Conservation (phyloP, 2,888 invertebrate species). For the Troides helena region DNA sequence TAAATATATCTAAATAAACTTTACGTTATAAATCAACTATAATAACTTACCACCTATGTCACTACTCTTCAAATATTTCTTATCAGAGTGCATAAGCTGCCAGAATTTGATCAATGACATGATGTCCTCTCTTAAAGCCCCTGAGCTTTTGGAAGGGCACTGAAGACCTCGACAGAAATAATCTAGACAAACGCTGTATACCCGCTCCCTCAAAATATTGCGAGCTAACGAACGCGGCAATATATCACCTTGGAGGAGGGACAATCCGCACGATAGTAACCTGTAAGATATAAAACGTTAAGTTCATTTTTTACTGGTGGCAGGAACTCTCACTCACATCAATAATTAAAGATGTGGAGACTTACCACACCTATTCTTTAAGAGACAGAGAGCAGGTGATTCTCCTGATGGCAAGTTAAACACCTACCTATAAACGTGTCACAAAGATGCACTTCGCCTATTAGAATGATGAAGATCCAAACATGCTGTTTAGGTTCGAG, state of each 20-base stretch:
- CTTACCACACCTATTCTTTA: too few species aligned
- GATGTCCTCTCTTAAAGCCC: slow-evolving; percentile 93
- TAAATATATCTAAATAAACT: too few species aligned
- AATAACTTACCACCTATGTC: slow-evolving; percentile 85
- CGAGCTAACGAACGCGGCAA: slow-evolving; percentile 91
- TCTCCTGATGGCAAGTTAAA: too few species aligned
- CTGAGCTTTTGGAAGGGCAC: slow-evolving; percentile 90
- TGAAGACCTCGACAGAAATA: slow-evolving; percentile 96
- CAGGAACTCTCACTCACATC: too few species aligned
- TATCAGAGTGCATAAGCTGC: slow-evolving; percentile 96
- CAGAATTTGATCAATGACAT: slow-evolving; percentile 94
- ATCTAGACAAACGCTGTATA: slow-evolving; percentile 96
- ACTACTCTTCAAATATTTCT: slow-evolving; percentile 92
- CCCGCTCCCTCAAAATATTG: slow-evolving; percentile 95
- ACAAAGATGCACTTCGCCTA: too few species aligned
- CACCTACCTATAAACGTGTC: too few species aligned
- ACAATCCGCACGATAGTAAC: slow-evolving; percentile 93
- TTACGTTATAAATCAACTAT: background rate
- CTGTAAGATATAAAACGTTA: slow-evolving; percentile 60
- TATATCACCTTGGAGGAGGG: slow-evolving; percentile 95
- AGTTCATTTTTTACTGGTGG: background rate
- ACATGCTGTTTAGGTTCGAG: too few species aligned
- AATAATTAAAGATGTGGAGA: too few species aligned
- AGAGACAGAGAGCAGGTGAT: too few species aligned
- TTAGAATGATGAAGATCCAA: too few species aligned